Percentiles rank a stretch among this genome's conserved stretches.
These are phyloP conservation scores for Amphiduros pacificus DNA, from an alignment of 2,888 invertebrate genomes.

Conservation along the genomic window DNA sequence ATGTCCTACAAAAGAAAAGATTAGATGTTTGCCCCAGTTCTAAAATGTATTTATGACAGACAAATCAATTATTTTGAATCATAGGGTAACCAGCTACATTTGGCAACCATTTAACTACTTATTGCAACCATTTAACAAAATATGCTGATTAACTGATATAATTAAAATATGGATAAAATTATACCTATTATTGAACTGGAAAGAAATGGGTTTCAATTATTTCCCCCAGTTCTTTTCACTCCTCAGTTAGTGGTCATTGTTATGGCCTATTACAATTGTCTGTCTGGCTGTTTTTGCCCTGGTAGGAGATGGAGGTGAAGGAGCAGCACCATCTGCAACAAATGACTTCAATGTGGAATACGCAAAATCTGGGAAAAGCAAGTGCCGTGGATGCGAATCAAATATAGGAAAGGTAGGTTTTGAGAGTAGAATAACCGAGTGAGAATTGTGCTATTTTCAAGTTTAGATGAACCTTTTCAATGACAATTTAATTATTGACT, in stretches of 20 bases:
- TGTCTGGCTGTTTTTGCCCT: too few relatives aligned
- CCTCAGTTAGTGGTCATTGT: too few relatives aligned
- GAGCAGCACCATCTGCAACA: conserved; percentile 32
- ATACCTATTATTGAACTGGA: too few relatives aligned
- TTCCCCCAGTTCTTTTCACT: too few relatives aligned
- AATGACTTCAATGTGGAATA: conserved; percentile 80
- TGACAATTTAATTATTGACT: not conserved
- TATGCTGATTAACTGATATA: too few relatives aligned
- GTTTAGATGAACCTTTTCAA: not conserved
- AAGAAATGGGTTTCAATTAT: too few relatives aligned
- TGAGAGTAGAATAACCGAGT: not conserved
- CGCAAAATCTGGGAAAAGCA: conserved; percentile 80
- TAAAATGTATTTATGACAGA: not conserved
- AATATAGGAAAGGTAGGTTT: conserved; percentile 75
- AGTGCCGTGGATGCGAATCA: conserved; percentile 81
- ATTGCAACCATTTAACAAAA: too few relatives aligned
- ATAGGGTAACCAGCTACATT: not conserved
- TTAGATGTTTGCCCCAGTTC: not conserved
- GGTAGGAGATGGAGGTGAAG: conserved; percentile 25
- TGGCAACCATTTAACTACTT: too few relatives aligned
- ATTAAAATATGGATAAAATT: too few relatives aligned
- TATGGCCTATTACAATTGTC: too few relatives aligned
- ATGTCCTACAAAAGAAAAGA: not conserved
- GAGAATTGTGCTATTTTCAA: not conserved
- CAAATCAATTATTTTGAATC: not conserved